Base-by-base conservation (phyloP, 1,140 invertebrate genomes). In the Drosophila serrata region DNA sequence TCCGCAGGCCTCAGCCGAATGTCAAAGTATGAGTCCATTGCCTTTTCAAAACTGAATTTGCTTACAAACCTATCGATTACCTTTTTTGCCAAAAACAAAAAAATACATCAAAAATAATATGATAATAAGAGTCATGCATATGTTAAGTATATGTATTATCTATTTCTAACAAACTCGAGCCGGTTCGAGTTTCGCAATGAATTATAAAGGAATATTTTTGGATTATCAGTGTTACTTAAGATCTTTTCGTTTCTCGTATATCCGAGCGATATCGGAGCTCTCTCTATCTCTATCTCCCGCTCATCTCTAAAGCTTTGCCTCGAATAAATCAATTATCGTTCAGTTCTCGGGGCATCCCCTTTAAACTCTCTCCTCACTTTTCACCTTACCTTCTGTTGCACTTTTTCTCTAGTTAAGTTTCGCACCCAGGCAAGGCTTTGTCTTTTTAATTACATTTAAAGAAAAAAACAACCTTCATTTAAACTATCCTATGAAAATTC, bases 1-100 rank as follows among this genome's bases (percentile, higher is more conserved):
- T 88, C 92, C 92, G 76, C 80, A 91, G 78, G 92, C 91, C 80
- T 92, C 92, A 90, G 92, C 92, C 81, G 92, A 92, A 92, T 92
- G 92, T 82, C 92, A 92, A 92, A 92, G 92, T 92, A 92, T 92
- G 92, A 91, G 87, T 90, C 70, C 86, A 88, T 78, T 90, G 56
- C 11, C 49, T 59, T 59, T 76, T 56, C 46, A 67, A 67, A 55
- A 42, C 49, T 67, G 64, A 82, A 67, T 56, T 75, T 81, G 81
- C 81, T 85, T 85, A 82, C 45, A 37, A 82, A 82, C 63, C 77
- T 68, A 65, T 62, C 51, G 56, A 79, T 76, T 68, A 82, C 49
- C 53, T 88, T 77, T 53, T 87, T 78, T 75, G 70, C 64, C 58
- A 88, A 75, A 73, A 75, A 51, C 24, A 65, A 59, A 61, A 56